Conservation (phyloP, 2,888 invertebrate genomes). For the Athripsodes cinereus region DNA sequence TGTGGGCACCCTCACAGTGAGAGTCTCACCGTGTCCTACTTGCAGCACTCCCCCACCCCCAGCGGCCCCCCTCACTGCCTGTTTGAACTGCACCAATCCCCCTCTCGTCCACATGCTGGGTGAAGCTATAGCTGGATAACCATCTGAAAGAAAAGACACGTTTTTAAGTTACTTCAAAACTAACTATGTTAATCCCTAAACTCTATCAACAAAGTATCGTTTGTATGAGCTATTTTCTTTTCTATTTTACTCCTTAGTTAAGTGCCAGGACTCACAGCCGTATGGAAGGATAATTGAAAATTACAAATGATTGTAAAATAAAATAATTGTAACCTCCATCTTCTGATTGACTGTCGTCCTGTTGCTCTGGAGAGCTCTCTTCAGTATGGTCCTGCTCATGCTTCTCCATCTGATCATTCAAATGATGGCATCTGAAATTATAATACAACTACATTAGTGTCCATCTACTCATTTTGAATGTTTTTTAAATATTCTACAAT, state of each 20-base stretch:
- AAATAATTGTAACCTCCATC: slow-evolving; percentile 29
- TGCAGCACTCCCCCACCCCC: slow-evolving; percentile 83
- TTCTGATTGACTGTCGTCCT: slow-evolving; percentile 29
- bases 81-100: slow-evolving; percentile 87
- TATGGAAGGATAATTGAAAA: too few relatives aligned
- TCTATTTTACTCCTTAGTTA: too few relatives aligned
- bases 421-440: slow-evolving; percentile 6
- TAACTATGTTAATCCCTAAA: too few relatives aligned
- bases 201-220: too few relatives aligned
- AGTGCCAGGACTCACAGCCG: too few relatives aligned
- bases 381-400: slow-evolving; percentile 30
- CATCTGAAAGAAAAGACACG: too few relatives aligned
- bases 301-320: too few relatives aligned
- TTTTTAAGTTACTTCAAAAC: too few relatives aligned
- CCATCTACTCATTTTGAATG: too few relatives aligned
- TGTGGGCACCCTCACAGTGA: slow-evolving; percentile 95
- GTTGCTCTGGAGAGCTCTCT: slow-evolving; percentile 32
- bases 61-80: slow-evolving; percentile 69
- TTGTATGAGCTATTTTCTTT: too few relatives aligned
- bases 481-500: too few relatives aligned
- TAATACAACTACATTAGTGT: background rate
- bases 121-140: slow-evolving; percentile 48
- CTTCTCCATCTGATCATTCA: slow-evolving; percentile 31
- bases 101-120: slow-evolving; percentile 95
- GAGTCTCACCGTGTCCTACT: slow-evolving; percentile 94